Evolutionary conservation across 2,113 vertebrate species (phyloP), one percentile per base, ranked within the genome.

Genomic region (Apeltes quadracus): DNA sequence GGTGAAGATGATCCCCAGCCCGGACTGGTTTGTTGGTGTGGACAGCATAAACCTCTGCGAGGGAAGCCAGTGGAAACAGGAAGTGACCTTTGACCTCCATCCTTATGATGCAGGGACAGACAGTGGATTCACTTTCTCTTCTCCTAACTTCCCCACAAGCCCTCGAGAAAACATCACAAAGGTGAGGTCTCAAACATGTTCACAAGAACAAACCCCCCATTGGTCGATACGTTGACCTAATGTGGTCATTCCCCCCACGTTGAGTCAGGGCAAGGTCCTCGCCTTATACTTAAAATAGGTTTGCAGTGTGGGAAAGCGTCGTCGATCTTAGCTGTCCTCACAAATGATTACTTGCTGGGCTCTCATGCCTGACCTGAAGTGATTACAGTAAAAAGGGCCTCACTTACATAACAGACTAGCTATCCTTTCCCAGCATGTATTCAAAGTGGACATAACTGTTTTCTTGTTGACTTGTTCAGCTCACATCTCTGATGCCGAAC

Each of bases 41-140:
- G 85, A 93, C 81, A 86, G 92, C 51, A 13, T 95, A 3, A 91
- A 90, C 86, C 89, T 95, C 43, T 94, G 94, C 22, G 89, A 94
- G 53, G 88, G 84, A 1, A 78, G 81, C 51, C 88, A 84, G 34
- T 95, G 94, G 94, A 92, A 91, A 85, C 84, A 93, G 74, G 93
- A 93, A 79, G 79, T 94, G 82, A 94, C 74, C 61, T 23, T 93
- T 68, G 91, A 94, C 89, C 90, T 95, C 50, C 91, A 92, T 16
- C 94, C 93, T 15, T 93, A 89, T 53, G 94, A 95, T 23, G 92
- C 93, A 0, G 94, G 94, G 38, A 94, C 94, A 5, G 93, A 94
- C 80, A 94, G 92, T 29, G 93, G 94, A 63, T 95, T 95, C 82
- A 94, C 94, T 39, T 94, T 94, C 86, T 94, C 94, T 4, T 94